Evolutionary conservation across 2,113 vertebrate genomes (phyloP).

Genomic region (Paratilapia polleni): DNA sequence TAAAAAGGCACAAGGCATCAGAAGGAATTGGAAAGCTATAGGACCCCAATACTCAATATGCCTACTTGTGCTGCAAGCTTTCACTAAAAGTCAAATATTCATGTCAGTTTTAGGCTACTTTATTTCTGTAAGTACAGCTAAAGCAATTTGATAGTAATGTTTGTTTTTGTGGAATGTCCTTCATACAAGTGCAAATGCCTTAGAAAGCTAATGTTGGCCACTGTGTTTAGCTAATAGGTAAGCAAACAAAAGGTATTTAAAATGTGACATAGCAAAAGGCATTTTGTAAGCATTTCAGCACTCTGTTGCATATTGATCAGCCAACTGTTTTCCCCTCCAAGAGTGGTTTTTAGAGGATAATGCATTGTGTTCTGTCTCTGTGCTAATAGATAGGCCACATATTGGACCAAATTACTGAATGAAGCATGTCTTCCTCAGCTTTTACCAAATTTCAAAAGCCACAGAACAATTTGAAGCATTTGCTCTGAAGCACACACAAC

Average conservation of each 20-base stretch:
- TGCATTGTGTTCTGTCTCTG: background rate
- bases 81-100: background rate
- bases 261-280: background rate
- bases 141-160: background rate
- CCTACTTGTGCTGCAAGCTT: background rate
- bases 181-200: background rate
- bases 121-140: background rate
- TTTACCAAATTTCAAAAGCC: conserved; percentile 25
- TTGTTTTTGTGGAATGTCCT: background rate
- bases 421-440: conserved; percentile 31
- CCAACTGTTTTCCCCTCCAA: background rate
- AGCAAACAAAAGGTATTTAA: background rate
- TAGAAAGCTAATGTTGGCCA: background rate
- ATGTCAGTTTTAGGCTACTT: background rate
- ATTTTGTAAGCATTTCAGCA: background rate
- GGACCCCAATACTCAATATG: background rate
- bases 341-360: background rate
- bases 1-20: background rate
- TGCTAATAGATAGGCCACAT: background rate
- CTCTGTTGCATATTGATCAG: background rate
- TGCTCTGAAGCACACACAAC: conserved; percentile 17
- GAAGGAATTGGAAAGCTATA: background rate
- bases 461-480: conserved; percentile 36
- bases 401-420: conserved; percentile 19
- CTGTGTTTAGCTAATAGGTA: background rate